phyloP scores from a whole-genome alignment of 2,888 invertebrate genomes.

The Spilarctia lutea region DNA sequence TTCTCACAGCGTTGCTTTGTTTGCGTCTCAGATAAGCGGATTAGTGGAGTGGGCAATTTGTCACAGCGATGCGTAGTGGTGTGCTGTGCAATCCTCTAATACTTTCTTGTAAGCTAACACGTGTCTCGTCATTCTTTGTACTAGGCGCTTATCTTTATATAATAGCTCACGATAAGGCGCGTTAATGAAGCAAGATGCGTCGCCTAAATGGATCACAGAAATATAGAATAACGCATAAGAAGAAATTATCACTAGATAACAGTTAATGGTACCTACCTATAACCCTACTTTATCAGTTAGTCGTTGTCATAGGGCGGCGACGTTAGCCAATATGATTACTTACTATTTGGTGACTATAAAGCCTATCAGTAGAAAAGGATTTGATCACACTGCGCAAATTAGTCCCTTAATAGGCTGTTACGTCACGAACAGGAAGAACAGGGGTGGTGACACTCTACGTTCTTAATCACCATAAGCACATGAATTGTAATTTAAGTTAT shows the following conservation, averaged over 20 bases:
- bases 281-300: not conserved
- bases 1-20: slow-evolving; percentile 15
- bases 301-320: too few relatives aligned
- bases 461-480: too few relatives aligned
- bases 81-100: slow-evolving; percentile 6
- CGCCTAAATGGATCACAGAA: slow-evolving; percentile 2
- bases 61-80: not conserved
- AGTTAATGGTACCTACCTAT: not conserved
- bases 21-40: slow-evolving; percentile 16
- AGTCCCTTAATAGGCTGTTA: too few relatives aligned
- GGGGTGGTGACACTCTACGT: too few relatives aligned
- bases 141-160: slow-evolving; percentile 19
- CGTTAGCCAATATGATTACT: too few relatives aligned
- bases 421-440: too few relatives aligned
- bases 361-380: too few relatives aligned
- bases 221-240: not conserved
- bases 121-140: slow-evolving; percentile 12
- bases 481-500: too few relatives aligned
- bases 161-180: slow-evolving; percentile 16
- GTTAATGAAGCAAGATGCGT: slow-evolving; percentile 10
- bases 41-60: slow-evolving; percentile 13
- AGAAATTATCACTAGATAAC: not conserved
- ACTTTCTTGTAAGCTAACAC: slow-evolving; percentile 20
- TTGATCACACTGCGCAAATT: too few relatives aligned
- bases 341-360: too few relatives aligned